phyloP scores from a whole-genome alignment of 2,113 vertebrate species.

The Lanius collurio region DNA sequence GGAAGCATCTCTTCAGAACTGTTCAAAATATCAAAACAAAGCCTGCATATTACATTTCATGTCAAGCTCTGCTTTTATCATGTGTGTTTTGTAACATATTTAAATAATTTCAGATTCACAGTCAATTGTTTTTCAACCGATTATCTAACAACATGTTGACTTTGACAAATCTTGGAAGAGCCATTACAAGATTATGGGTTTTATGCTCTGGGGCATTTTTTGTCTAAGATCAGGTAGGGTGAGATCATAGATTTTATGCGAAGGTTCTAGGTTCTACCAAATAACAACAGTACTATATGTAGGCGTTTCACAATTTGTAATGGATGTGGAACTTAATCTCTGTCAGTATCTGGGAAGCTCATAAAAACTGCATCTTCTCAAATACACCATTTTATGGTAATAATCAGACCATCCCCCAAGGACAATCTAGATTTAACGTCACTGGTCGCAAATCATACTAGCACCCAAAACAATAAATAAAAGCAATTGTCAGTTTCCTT shows the following conservation, averaged over 20 bases:
- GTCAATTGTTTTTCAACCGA: not conserved
- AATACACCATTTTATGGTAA: not conserved
- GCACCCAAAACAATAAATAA: not conserved
- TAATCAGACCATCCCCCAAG: not conserved
- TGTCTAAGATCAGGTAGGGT: not conserved
- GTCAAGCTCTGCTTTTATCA: not conserved
- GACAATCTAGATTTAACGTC: not conserved
- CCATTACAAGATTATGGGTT: not conserved
- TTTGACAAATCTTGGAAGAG: not conserved
- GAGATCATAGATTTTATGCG: not conserved
- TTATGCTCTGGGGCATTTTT: not conserved
- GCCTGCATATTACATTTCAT: not conserved
- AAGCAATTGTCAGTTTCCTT: not conserved
- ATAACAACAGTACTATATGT: not conserved
- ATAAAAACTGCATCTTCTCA: slow-evolving; percentile 2
- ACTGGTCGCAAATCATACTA: not conserved
- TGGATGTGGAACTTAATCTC: not conserved
- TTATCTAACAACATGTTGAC: not conserved
- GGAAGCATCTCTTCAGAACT: slow-evolving; percentile 96
- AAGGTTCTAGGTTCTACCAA: not conserved
- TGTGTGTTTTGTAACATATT: not conserved
- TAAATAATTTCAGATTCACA: not conserved
- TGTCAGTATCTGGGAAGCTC: not conserved
- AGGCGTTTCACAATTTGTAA: not conserved
- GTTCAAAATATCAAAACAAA: slow-evolving; percentile 56